A percentile compares a stretch with the other conserved stretches of the same genome.
These are phyloP conservation scores for Ictalurus furcatus DNA, from an alignment of 2,113 vertebrate species.

Conservation along the genomic window DNA sequence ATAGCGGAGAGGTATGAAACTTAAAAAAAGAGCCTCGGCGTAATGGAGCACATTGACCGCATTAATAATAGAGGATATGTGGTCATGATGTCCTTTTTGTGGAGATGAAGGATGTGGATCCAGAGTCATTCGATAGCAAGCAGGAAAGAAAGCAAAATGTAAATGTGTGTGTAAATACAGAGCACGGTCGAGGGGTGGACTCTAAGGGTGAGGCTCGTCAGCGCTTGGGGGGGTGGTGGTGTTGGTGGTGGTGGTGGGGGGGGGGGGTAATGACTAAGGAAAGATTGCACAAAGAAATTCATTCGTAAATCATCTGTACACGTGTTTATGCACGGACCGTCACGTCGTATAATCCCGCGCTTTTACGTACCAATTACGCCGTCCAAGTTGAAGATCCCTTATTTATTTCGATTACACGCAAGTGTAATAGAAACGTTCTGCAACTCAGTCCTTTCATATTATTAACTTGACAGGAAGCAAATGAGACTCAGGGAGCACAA, in stretches of 20 bases:
- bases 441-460: neutral
- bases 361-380: neutral
- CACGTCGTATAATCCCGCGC: neutral
- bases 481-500: neutral
- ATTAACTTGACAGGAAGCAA: neutral
- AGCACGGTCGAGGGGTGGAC: neutral
- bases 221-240: no score
- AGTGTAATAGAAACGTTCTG: neutral
- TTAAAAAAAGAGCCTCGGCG: neutral
- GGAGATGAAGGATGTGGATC: conserved; percentile 10
- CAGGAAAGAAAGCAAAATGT: neutral
- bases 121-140: conserved; percentile 1
- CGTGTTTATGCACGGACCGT: neutral
- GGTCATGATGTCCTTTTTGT: conserved; percentile 17
- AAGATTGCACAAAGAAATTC: neutral
- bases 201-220: neutral
- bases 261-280: neutral
- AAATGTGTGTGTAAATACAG: neutral
- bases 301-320: neutral
- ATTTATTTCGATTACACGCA: neutral
- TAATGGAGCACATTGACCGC: conserved; percentile 42
- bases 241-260: neutral
- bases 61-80: conserved; percentile 37
- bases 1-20: conserved; percentile 29
- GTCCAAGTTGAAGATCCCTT: neutral